phyloP scores from a whole-genome alignment of 2,797 vertebrate species.

The Sebastes ruberrimus region DNA sequence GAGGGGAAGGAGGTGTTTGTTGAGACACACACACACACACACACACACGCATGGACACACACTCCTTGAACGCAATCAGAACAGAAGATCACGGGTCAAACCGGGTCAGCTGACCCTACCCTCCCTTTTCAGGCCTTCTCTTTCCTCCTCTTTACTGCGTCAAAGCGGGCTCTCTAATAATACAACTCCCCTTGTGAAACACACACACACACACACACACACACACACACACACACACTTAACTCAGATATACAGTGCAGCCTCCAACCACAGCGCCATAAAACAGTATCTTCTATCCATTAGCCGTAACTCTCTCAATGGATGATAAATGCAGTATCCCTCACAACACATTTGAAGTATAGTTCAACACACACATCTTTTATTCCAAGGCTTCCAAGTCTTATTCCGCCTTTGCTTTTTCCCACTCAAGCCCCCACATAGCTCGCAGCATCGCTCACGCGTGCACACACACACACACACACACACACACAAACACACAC shows the following conservation, averaged over 20 bases:
- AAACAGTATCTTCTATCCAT: constrained; percentile 67
- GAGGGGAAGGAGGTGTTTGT: constrained; percentile 40
- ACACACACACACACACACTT: constrained; percentile 21
- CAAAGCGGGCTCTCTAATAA: constrained; percentile 71
- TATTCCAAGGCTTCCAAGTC: constrained; percentile 61
- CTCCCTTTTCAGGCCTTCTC: constrained; percentile 70
- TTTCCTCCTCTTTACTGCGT: constrained; percentile 71
- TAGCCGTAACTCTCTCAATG: constrained; percentile 66
- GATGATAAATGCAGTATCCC: constrained; percentile 60
- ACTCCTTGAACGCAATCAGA: constrained; percentile 68
- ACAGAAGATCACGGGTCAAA: constrained; percentile 80
- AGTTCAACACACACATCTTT: constrained; percentile 63
- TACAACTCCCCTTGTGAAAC: constrained; percentile 66
- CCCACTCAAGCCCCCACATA: constrained; percentile 62
- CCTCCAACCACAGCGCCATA: constrained; percentile 56
- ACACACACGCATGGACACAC: constrained; percentile 19
- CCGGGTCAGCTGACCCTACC: constrained; percentile 70
- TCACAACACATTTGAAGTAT: constrained; percentile 65
- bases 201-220: constrained; percentile 35
- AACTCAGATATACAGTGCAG: constrained; percentile 54
- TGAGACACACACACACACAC: neutral
- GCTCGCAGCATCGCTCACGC: constrained; percentile 48
- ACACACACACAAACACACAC: constrained; percentile 41
- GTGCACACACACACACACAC: neutral
- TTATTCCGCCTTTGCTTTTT: constrained; percentile 65